Evolutionary conservation across 2,113 vertebrate genomes (phyloP).

Genomic region (Pachyramphus minor): DNA sequence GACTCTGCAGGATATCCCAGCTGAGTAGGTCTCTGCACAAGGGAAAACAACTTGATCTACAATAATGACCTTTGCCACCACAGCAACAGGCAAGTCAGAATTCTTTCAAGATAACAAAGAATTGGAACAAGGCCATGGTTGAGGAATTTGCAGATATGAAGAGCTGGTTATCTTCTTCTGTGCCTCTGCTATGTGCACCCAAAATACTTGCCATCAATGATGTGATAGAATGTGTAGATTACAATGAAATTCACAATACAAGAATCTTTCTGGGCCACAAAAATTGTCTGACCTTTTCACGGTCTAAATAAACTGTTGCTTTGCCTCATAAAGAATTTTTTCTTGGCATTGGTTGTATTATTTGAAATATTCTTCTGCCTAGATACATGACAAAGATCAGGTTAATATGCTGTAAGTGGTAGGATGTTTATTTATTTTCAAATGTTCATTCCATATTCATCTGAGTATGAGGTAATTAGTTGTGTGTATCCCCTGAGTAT

Average conservation of each 20-base stretch:
- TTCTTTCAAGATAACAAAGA: slow-evolving; percentile 20
- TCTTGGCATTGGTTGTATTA: not conserved
- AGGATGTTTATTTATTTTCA: not conserved
- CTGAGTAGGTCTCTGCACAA: not conserved
- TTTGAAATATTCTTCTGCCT: not conserved
- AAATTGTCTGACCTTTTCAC: not conserved
- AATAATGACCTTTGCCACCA: slow-evolving; percentile 18
- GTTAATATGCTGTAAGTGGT: not conserved
- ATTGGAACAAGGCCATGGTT: slow-evolving; percentile 9
- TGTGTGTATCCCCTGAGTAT: slow-evolving; percentile 18
- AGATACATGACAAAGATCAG: not conserved
- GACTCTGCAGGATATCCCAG: slow-evolving; percentile 10
- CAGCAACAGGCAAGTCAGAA: not conserved
- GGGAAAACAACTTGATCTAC: not conserved
- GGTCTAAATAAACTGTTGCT: not conserved
- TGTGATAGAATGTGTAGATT: slow-evolving; percentile 45
- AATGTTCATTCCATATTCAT: not conserved
- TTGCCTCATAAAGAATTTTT: not conserved
- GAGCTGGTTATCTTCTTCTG: slow-evolving; percentile 38
- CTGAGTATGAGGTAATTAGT: slow-evolving; percentile 57
- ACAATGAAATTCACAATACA: not conserved
- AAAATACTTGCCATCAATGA: not conserved
- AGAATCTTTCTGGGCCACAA: not conserved
- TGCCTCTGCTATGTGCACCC: not conserved
- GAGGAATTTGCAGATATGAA: slow-evolving; percentile 60